Percentiles rank a stretch among this genome's conserved stretches.
These are phyloP conservation scores for Myoxocephalus aenaeus DNA, from an alignment of 2,797 vertebrate genomes.

Conservation along the genomic window DNA sequence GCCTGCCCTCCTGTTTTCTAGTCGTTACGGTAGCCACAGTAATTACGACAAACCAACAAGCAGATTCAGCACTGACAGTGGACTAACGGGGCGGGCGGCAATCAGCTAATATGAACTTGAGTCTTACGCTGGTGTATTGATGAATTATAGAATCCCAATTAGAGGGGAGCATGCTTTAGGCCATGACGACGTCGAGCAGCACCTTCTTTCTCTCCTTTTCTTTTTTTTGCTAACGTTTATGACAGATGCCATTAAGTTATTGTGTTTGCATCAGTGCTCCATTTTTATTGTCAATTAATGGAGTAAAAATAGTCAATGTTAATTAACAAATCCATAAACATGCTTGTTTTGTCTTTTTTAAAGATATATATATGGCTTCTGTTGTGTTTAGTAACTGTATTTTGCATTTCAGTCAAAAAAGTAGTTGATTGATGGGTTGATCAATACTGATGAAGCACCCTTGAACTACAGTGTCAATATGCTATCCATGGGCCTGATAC, in stretches of 20 bases:
- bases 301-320: background rate
- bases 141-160: conserved; percentile 27
- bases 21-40: conserved; percentile 47
- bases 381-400: conserved; percentile 1
- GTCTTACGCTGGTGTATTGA: conserved; percentile 4
- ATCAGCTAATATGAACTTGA: conserved; percentile 5
- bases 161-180: background rate
- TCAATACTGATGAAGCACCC: conserved; percentile 1
- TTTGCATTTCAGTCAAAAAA: conserved; percentile 12
- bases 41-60: conserved; percentile 55
- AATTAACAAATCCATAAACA: background rate
- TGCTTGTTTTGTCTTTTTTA: background rate
- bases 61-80: conserved; percentile 17
- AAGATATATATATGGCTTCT: background rate
- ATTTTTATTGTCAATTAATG: background rate
- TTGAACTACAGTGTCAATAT: conserved; percentile 10
- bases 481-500: background rate
- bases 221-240: no score
- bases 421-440: background rate
- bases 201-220: background rate
- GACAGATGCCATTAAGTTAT: background rate
- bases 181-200: background rate
- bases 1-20: conserved; percentile 57
- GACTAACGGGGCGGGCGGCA: background rate
- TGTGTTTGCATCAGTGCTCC: background rate